Conservation (phyloP, 2,888 invertebrate genomes). For the Tetropium fuscum region DNA sequence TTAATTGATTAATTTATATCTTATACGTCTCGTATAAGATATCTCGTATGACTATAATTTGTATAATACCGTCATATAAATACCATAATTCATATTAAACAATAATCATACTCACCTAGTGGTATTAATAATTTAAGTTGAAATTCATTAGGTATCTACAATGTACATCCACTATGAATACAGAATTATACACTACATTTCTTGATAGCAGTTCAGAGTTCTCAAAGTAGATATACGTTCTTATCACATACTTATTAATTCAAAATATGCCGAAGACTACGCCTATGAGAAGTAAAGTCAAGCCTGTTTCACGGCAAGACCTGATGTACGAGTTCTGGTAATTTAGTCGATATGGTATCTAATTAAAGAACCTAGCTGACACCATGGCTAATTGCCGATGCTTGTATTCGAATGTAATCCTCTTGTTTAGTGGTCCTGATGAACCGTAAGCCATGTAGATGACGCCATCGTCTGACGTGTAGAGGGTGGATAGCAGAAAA, state of each 20-base stretch:
- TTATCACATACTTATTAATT: constrained; percentile 8
- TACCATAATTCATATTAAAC: too few species aligned
- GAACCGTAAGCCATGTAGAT: constrained; percentile 47
- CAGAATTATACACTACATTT: too few species aligned
- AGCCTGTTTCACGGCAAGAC: constrained; percentile 35
- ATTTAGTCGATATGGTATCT: constrained; percentile 55
- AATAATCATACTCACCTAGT: too few species aligned
- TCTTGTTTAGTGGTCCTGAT: constrained; percentile 52
- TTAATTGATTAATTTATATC: too few species aligned
- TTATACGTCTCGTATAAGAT: too few species aligned
- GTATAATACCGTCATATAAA: too few species aligned
- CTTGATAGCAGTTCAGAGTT: too few species aligned
- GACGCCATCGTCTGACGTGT: constrained; percentile 33
- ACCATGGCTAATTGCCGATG: constrained; percentile 54
- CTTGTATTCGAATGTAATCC: constrained; percentile 54
- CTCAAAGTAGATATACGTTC: too few species aligned
- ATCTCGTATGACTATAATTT: too few species aligned
- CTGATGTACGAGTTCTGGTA: constrained; percentile 49
- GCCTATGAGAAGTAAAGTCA: constrained; percentile 37
- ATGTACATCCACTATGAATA: too few species aligned
- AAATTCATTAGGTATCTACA: too few species aligned
- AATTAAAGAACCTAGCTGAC: constrained; percentile 53
- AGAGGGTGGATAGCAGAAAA: constrained; percentile 17
- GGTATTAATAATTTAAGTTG: too few species aligned
- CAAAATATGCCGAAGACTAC: constrained; percentile 11